These are phyloP conservation scores for Masticophis lateralis DNA, from an alignment of 2,797 vertebrate genomes.

Conservation along the genomic window DNA sequence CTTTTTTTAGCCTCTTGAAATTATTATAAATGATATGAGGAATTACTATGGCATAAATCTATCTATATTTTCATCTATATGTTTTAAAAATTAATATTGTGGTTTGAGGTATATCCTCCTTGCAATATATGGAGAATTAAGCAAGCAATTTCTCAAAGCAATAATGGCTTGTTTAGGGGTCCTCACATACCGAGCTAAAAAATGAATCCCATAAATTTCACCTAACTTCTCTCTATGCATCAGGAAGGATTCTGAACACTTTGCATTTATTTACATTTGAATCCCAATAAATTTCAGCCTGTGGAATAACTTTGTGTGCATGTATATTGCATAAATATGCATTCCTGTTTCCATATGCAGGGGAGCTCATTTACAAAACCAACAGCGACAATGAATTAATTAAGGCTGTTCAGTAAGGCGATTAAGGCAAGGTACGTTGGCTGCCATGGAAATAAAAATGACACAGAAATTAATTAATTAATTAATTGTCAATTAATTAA, in stretches of 20 bases:
- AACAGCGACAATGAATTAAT: constrained; percentile 6
- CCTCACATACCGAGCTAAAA: constrained; percentile 59
- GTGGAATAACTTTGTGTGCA: neutral
- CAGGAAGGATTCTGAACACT: constrained; percentile 61
- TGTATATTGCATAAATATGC: neutral
- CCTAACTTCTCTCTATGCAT: constrained; percentile 60
- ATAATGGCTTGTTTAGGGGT: constrained; percentile 54
- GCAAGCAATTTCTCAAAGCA: constrained; percentile 46
- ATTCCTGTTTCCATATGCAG: neutral
- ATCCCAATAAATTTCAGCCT: constrained; percentile 53
- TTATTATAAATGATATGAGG: neutral
- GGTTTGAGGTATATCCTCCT: constrained; percentile 41
- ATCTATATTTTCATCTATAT: neutral
- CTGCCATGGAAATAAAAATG: neutral
- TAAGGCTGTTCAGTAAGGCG: neutral
- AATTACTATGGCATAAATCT: neutral
- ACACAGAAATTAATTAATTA: neutral
- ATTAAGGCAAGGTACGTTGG: neutral
- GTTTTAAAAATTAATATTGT: constrained; percentile 60
- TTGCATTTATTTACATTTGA: constrained; percentile 59
- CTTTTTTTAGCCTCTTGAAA: neutral
- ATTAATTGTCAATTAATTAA: neutral
- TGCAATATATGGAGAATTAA: constrained; percentile 56
- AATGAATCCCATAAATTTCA: constrained; percentile 64
- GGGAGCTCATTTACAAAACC: neutral